Percentiles rank a stretch among this genome's conserved stretches.
Conservation (phyloP, 2,888 invertebrate genomes). For the Morpho deidamia region DNA sequence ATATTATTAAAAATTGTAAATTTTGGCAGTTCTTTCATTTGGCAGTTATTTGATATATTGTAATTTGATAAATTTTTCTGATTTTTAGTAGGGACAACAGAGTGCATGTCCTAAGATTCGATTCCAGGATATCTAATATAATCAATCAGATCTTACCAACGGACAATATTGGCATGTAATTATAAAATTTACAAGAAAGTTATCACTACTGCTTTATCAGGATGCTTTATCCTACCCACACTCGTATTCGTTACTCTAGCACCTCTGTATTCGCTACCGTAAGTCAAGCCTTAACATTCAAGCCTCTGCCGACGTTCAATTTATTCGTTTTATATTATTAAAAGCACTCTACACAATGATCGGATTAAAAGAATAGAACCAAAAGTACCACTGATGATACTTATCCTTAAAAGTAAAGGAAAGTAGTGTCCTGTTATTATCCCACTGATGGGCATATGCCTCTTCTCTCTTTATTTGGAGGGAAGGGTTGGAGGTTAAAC, state of each 20-base stretch:
- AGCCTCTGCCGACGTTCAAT: conserved; percentile 18
- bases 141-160: not conserved
- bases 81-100: too few species aligned
- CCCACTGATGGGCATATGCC: too few species aligned
- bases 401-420: too few species aligned
- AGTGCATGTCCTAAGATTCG: not conserved
- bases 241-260: conserved; percentile 22
- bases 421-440: too few species aligned
- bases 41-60: too few species aligned
- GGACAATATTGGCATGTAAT: not conserved
- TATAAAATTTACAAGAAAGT: conserved; percentile 1
- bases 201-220: conserved; percentile 5
- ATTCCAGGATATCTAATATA: not conserved
- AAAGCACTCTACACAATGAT: conserved; percentile 1
- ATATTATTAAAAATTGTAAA: too few species aligned
- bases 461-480: too few species aligned
- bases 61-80: too few species aligned
- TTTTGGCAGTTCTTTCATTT: too few species aligned
- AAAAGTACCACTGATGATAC: too few species aligned
- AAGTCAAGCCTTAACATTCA: conserved; percentile 13
- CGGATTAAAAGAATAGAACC: too few species aligned
- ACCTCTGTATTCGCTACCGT: conserved; percentile 25
- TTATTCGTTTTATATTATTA: conserved; percentile 20
- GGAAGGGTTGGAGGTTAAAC: too few species aligned
- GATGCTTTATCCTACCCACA: conserved; percentile 25